Conservation (phyloP, 2,113 vertebrate species). For the Nannobrachium achirus region DNA sequence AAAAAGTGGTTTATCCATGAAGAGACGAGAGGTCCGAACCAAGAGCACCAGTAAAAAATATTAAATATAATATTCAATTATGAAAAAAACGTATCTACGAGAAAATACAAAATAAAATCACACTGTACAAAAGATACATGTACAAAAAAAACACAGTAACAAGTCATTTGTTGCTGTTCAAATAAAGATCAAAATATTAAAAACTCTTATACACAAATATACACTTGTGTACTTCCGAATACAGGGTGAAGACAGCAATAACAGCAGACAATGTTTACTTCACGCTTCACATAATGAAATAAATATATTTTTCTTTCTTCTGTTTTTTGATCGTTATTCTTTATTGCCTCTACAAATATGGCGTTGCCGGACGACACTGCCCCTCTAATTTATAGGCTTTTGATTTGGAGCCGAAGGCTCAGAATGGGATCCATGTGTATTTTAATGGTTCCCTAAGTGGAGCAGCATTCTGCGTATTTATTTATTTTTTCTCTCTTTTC, state of each 20-base stretch:
- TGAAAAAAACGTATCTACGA: conserved; percentile 51
- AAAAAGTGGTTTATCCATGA: conserved; percentile 50
- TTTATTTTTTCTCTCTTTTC: neutral
- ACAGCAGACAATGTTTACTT: conserved; percentile 66
- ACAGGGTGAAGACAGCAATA: conserved; percentile 72
- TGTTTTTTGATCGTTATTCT: conserved; percentile 46
- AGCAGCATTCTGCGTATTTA: conserved; percentile 64
- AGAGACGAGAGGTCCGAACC: conserved; percentile 56
- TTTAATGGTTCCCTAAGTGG: conserved; percentile 59
- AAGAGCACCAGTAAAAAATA: conserved; percentile 73
- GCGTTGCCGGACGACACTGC: conserved; percentile 57
- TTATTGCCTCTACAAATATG: conserved; percentile 52
- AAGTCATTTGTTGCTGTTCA: conserved; percentile 78
- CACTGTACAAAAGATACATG: conserved; percentile 84
- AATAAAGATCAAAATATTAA: conserved; percentile 79
- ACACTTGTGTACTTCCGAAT: conserved; percentile 80
- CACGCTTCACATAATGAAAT: conserved; percentile 73
- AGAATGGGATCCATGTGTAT: conserved; percentile 66
- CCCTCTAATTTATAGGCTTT: conserved; percentile 60
- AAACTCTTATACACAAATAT: conserved; percentile 88
- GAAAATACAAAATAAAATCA: conserved; percentile 74
- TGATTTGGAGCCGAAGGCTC: conserved; percentile 51
- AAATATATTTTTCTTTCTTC: conserved; percentile 63
- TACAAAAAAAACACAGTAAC: conserved; percentile 79
- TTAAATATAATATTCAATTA: conserved; percentile 70